Evolutionary conservation across 1,140 invertebrate genomes (phyloP).

Genomic region (Eubasilissa regina): DNA sequence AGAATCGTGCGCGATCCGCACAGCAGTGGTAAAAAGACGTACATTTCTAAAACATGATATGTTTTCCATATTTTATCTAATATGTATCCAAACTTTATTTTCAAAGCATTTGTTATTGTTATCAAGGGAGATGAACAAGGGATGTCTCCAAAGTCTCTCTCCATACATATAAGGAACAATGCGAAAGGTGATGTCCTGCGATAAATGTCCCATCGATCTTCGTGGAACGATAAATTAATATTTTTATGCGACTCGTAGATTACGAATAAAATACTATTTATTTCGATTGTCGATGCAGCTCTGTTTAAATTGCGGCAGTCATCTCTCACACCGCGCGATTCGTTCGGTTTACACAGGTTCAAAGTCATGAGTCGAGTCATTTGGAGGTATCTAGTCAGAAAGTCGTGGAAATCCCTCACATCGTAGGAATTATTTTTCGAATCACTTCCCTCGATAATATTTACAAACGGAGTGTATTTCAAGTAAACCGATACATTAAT

Average conservation of each 20-base stretch:
- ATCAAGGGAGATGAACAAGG: neutral
- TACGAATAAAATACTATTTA: slow-evolving; percentile 46
- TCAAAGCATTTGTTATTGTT: neutral
- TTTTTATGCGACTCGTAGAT: slow-evolving; percentile 30
- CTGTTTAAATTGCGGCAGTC: neutral
- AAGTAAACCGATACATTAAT: neutral
- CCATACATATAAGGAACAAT: slow-evolving; percentile 40
- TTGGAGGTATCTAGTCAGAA: slow-evolving; percentile 20
- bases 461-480: neutral
- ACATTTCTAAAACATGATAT: slow-evolving; percentile 44
- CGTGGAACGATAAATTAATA: slow-evolving; percentile 14
- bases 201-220: slow-evolving; percentile 30
- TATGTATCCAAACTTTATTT: slow-evolving; percentile 7
- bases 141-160: slow-evolving; percentile 10
- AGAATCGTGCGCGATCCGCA: slow-evolving; percentile 31
- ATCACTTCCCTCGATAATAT: slow-evolving; percentile 5
- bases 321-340: neutral
- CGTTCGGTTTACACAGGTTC: neutral
- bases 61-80: slow-evolving; percentile 43
- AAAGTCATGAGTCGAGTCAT: neutral
- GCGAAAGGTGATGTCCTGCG: slow-evolving; percentile 11
- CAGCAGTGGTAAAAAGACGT: slow-evolving; percentile 43
- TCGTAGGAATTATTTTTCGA: neutral
- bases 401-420: slow-evolving; percentile 17
- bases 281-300: neutral